Percentiles rank a stretch among this genome's conserved stretches.
These are phyloP conservation scores for Elmis aenea DNA, from an alignment of 2,888 invertebrate genomes.

Conservation along the genomic window DNA sequence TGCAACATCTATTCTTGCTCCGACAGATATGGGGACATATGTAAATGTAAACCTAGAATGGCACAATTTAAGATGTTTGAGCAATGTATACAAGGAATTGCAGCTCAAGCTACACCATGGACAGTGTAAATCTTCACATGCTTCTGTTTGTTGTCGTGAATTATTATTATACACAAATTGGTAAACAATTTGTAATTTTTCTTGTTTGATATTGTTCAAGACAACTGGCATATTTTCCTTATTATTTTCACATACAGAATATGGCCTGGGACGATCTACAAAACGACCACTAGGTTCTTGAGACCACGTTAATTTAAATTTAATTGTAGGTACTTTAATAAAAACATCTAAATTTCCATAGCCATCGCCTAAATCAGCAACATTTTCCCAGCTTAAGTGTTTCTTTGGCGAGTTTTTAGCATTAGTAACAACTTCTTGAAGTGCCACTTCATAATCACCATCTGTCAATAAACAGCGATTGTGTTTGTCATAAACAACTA, in stretches of 20 bases:
- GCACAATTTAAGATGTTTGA: slow-evolving; percentile 90
- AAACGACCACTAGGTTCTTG: slow-evolving; percentile 63
- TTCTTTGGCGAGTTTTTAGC: slow-evolving; percentile 61
- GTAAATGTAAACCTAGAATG: slow-evolving; percentile 92
- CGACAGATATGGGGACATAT: slow-evolving; percentile 70
- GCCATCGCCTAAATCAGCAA: slow-evolving; percentile 49
- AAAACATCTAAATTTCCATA: slow-evolving; percentile 63
- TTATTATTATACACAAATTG: slow-evolving; percentile 95
- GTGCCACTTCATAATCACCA: slow-evolving; percentile 84
- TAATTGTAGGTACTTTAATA: slow-evolving; percentile 74
- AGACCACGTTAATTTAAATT: slow-evolving; percentile 81
- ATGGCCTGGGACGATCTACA: slow-evolving; percentile 62
- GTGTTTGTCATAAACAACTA: slow-evolving; percentile 86
- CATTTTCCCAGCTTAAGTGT: slow-evolving; percentile 66
- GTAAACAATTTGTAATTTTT: slow-evolving; percentile 80
- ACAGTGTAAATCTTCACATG: slow-evolving; percentile 87
- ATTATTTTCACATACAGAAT: slow-evolving; percentile 43
- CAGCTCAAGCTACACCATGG: slow-evolving; percentile 96
- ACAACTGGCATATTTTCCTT: slow-evolving; percentile 42
- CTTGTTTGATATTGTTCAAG: slow-evolving; percentile 36
- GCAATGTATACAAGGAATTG: slow-evolving; percentile 75
- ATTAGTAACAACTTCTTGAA: slow-evolving; percentile 63
- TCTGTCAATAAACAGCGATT: slow-evolving; percentile 80
- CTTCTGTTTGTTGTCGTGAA: slow-evolving; percentile 91
- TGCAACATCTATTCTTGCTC: slow-evolving; percentile 89